A percentile compares a stretch with the other conserved stretches of the same genome.
Conservation (phyloP, 2,113 vertebrate genomes). For the Nesoenas mayeri region DNA sequence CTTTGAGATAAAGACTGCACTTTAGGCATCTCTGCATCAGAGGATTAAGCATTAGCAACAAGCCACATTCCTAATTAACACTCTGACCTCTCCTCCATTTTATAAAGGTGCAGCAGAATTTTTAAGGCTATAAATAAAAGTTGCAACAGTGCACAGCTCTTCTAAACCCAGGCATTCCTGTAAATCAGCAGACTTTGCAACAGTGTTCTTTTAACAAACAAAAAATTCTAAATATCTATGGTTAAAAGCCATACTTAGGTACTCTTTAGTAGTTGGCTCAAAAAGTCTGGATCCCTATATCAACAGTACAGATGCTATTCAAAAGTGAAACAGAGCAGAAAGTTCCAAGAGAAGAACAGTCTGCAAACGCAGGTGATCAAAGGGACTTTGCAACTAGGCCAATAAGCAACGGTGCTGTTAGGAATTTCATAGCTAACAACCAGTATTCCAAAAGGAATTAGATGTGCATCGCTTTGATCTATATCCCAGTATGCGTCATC, state of each 20-base stretch:
- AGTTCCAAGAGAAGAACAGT: neutral
- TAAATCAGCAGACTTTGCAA: neutral
- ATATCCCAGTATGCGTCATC: neutral
- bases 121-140: neutral
- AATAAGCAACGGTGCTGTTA: neutral
- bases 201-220: neutral
- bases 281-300: neutral
- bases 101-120: neutral
- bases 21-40: neutral
- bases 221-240: neutral
- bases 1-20: neutral
- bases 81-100: neutral
- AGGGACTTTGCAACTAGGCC: slow-evolving; percentile 17
- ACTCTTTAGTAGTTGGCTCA: neutral
- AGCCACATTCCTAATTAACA: neutral
- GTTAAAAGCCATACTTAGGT: neutral
- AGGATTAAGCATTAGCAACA: neutral
- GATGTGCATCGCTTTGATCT: slow-evolving; percentile 26
- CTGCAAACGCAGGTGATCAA: slow-evolving; percentile 42
- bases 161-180: neutral
- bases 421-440: slow-evolving; percentile 27
- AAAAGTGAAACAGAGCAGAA: neutral
- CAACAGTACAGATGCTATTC: neutral
- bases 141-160: neutral
- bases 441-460: neutral